These are phyloP conservation scores for Ormyrus thymus DNA, from an alignment of 2,888 invertebrate genomes.

Conservation along the genomic window DNA sequence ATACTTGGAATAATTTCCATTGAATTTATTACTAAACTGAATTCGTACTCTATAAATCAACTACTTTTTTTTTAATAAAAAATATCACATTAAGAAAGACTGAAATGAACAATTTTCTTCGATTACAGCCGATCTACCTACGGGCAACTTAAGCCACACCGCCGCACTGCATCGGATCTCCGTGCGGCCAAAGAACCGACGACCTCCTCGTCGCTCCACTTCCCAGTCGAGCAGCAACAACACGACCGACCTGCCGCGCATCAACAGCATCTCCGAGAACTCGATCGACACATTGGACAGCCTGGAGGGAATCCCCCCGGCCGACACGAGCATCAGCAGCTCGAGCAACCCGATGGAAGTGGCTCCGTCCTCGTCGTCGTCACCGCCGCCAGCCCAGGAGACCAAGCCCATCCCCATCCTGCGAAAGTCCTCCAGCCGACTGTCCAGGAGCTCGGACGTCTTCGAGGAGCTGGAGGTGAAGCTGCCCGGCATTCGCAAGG, in stretches of 20 bases:
- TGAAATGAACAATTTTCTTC: neutral
- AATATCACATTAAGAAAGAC: slow-evolving; percentile 18
- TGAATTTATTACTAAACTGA: too few relatives aligned
- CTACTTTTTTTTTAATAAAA: neutral
- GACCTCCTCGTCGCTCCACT: slow-evolving; percentile 67
- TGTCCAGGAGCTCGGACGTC: slow-evolving; percentile 69
- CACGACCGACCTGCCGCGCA: slow-evolving; percentile 33
- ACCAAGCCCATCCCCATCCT: slow-evolving; percentile 57
- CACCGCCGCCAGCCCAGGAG: neutral
- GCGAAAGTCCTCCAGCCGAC: slow-evolving; percentile 68
- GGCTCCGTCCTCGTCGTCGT: neutral
- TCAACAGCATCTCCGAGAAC: slow-evolving; percentile 54
- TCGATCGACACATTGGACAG: slow-evolving; percentile 63
- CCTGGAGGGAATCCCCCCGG: slow-evolving; percentile 57
- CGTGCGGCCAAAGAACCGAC: slow-evolving; percentile 71
- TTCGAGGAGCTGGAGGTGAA: slow-evolving; percentile 69
- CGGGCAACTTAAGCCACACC: slow-evolving; percentile 68
- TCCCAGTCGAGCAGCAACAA: slow-evolving; percentile 55
- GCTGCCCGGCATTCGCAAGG: slow-evolving; percentile 53
- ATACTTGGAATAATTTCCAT: too few relatives aligned
- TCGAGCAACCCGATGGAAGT: slow-evolving; percentile 57
- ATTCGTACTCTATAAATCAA: too few relatives aligned
- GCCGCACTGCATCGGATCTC: slow-evolving; percentile 72
- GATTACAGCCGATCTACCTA: slow-evolving; percentile 66
- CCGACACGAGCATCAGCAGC: slow-evolving; percentile 57